These are phyloP conservation scores for Spodoptera picta DNA, from an alignment of 2,888 invertebrate genomes.

Conservation along the genomic window DNA sequence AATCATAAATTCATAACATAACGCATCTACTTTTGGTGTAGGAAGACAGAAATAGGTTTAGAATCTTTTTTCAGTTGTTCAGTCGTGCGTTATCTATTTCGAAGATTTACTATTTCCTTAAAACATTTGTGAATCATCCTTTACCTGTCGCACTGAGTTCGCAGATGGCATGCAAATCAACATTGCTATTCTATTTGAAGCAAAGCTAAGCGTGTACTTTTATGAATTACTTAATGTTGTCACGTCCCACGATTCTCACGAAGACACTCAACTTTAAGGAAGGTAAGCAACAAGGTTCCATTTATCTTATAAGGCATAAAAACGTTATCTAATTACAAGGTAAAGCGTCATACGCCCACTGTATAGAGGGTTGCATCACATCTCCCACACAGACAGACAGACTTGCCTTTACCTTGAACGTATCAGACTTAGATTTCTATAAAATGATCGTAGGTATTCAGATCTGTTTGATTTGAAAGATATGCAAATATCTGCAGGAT, in stretches of 20 bases:
- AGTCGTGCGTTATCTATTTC: neutral
- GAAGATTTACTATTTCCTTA: neutral
- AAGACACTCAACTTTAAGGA: conserved; percentile 34
- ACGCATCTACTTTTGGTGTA: no score
- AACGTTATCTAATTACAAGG: conserved; percentile 60
- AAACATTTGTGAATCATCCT: conserved; percentile 5
- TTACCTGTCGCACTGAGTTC: conserved; percentile 1
- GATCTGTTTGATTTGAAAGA: neutral
- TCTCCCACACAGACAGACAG: conserved; percentile 49
- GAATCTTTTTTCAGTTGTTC: neutral
- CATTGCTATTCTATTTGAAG: conserved; percentile 29
- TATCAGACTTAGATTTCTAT: conserved; percentile 9
- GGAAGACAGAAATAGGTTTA: neutral
- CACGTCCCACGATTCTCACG: conserved; percentile 49
- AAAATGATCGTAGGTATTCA: neutral
- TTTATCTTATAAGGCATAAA: conserved; percentile 57
- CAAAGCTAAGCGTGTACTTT: conserved; percentile 20
- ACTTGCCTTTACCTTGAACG: conserved; percentile 48
- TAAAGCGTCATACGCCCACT: conserved; percentile 52
- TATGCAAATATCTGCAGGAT: no score
- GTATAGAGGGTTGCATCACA: conserved; percentile 48
- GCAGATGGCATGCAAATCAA: conserved; percentile 19
- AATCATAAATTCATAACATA: no score
- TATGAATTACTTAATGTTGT: conserved; percentile 33
- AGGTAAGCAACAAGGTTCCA: conserved; percentile 45